Evolutionary conservation across 64 coral and sea anemone species (phyloP).

Genomic region (Cladopsammia gracilis): DNA sequence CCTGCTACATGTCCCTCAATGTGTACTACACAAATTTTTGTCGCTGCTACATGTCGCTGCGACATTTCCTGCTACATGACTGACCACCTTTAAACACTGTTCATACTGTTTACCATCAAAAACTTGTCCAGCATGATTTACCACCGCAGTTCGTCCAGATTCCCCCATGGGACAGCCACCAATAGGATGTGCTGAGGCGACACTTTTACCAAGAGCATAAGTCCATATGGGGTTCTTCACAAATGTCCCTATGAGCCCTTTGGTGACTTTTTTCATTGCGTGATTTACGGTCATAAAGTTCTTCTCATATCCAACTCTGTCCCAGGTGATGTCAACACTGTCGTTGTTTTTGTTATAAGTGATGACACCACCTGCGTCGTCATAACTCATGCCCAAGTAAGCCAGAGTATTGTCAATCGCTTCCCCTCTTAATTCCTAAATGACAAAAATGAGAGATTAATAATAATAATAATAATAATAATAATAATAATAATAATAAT

Average conservation of each 20-base stretch:
- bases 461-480: too few relatives aligned
- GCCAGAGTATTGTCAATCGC: conserved; percentile 58
- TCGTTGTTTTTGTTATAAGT: conserved; percentile 17
- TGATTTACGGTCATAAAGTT: conserved; percentile 49
- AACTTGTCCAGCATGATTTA: conserved; percentile 62
- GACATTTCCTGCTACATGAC: too few relatives aligned
- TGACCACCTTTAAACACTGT: too few relatives aligned
- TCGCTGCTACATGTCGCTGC: too few relatives aligned
- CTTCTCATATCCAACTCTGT: conserved; percentile 50
- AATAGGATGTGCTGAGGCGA: conserved; percentile 50
- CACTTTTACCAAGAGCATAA: conserved; percentile 15
- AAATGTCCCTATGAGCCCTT: conserved; percentile 43
- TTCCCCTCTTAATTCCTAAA: conserved; percentile 32
- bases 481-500: too few relatives aligned
- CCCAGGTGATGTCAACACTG: conserved; percentile 46
- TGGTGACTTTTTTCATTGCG: conserved; percentile 14
- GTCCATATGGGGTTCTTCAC: conserved; percentile 60
- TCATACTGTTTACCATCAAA: conserved; percentile 44
- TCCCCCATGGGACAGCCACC: conserved; percentile 68
- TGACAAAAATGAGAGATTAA: too few relatives aligned
- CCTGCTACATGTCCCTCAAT: too few relatives aligned
- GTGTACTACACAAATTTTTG: too few relatives aligned
- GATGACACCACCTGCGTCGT: conserved; percentile 31
- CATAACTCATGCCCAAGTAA: conserved; percentile 64
- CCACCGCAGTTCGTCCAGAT: conserved; percentile 36